Evolutionary conservation across 1,140 invertebrate genomes (phyloP).

Genomic region (Dolichoris vasculosae): DNA sequence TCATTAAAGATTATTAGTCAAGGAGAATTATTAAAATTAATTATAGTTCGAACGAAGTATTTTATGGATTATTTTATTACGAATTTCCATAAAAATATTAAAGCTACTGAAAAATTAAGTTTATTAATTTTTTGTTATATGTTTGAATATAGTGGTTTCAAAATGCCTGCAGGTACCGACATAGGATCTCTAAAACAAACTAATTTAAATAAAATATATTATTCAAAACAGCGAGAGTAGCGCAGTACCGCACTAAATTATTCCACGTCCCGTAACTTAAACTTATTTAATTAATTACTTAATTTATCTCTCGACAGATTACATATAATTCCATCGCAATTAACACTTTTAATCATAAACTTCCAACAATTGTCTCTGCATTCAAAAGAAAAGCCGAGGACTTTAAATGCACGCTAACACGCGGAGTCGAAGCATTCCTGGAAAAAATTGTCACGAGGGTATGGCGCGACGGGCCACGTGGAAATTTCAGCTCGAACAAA

Average conservation of each 20-base stretch:
- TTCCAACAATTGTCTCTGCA: neutral
- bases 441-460: neutral
- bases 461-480: neutral
- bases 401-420: neutral
- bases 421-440: neutral
- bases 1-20: neutral
- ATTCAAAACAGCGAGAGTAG: conserved; percentile 14
- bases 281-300: conserved; percentile 49
- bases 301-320: conserved; percentile 12
- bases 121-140: neutral
- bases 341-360: conserved; percentile 50
- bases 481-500: conserved; percentile 36
- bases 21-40: neutral
- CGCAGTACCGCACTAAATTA: conserved; percentile 2
- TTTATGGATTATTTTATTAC: neutral
- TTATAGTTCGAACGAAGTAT: neutral
- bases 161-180: neutral
- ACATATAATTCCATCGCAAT: conserved; percentile 42
- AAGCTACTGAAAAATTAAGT: neutral
- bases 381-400: neutral
- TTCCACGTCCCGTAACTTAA: neutral
- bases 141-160: neutral
- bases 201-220: conserved; percentile 35
- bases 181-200: conserved; percentile 4
- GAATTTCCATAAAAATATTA: neutral